Evolutionary conservation across 2,888 invertebrate species (phyloP), one percentile per base, ranked within the genome.

Genomic region (Phengaris alcon): DNA sequence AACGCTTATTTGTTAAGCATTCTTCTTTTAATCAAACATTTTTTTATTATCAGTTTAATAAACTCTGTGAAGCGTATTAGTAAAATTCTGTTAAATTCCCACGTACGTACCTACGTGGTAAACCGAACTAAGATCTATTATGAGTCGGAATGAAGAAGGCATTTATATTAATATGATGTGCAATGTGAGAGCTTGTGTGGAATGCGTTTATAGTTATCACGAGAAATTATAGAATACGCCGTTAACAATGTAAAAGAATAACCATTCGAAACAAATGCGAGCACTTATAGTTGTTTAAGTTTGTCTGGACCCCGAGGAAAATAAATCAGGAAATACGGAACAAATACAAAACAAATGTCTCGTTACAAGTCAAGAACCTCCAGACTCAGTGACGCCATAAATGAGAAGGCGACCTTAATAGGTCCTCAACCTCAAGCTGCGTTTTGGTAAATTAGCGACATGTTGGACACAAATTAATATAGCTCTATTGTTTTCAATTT

Each of bases 331-430:
- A 64, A 64, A 64, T 64, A 64, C 22, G 72, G 52, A 72, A 35
- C 72, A 72, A 72, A 72, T 52, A 72, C 72, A 72, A 72, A 72
- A 72, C 72, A 52, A 72, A 52, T 72, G 72, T 72, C 72, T 52
- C 35, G 72, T 52, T 72, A 72, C 72, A 72, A 72, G 72, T 72
- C 52, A 35, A 72, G 22, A 54, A 52, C 48, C 22, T 13, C 51
- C 52, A 72, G 72, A 72, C 72, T 52, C 22, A 6, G 54, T 7
- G 72, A 35, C 72, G 72, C 72, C 72, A 13, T 52, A 10, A 51
- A 72, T 54, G 52, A 72, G 68, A 6, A 44, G 52, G 54, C 54
- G 72, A 72, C 72, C 72, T 72, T n/a, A n/a, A n/a, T n/a, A n/a
- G n/a, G n/a, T n/a, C n/a, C 54, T 35, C 54, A 72, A 72, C 12